These are phyloP conservation scores for Lithophane socia DNA, from an alignment of 2,888 invertebrate species.

Conservation along the genomic window DNA sequence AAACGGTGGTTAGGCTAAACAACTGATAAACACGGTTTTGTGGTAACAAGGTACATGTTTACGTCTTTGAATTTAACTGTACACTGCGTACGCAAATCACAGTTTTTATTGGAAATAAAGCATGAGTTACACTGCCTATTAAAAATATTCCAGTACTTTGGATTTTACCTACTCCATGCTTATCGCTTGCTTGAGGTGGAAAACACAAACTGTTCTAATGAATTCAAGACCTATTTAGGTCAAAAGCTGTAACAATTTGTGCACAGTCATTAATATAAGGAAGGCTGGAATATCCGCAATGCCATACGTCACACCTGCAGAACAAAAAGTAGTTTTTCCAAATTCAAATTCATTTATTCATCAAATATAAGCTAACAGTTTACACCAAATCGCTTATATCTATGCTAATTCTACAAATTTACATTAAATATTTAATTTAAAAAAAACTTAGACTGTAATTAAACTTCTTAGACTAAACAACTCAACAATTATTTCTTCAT, in stretches of 20 bases:
- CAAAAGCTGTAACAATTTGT: slow-evolving; percentile 16
- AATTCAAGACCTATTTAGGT: slow-evolving; percentile 38
- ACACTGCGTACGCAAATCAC: not conserved
- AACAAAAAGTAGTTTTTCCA: not conserved
- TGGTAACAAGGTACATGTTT: not conserved
- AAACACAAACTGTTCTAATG: slow-evolving; percentile 31
- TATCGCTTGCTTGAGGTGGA: slow-evolving; percentile 1
- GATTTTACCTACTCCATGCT: not conserved
- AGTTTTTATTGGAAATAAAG: not conserved
- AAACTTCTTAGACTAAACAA: no score
- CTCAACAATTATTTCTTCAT: no score
- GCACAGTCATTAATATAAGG: slow-evolving; percentile 42
- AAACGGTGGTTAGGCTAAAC: no score
- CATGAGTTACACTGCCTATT: not conserved
- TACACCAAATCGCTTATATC: no score
- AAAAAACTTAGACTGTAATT: no score
- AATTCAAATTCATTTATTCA: no score
- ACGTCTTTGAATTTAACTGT: not conserved
- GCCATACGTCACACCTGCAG: slow-evolving; percentile 38
- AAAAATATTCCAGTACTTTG: not conserved
- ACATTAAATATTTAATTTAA: no score
- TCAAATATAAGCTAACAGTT: no score
- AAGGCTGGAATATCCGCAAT: slow-evolving; percentile 46
- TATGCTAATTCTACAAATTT: no score
- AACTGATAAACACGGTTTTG: no score